phyloP scores from a whole-genome alignment of 2,797 vertebrate species.

The Mus minutoides region DNA sequence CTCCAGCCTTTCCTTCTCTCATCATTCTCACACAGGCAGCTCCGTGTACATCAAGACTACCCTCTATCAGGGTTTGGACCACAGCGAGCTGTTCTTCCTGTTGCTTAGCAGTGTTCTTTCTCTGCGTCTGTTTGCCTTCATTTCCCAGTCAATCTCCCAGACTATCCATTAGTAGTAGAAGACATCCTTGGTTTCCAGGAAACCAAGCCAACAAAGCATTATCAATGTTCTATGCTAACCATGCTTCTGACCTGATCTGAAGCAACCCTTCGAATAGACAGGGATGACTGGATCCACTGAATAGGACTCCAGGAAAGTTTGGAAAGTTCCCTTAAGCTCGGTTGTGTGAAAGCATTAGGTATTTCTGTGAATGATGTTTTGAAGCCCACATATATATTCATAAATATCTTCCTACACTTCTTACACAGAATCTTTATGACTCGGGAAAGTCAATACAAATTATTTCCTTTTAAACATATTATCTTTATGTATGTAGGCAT shows the following conservation, averaged over 20 bases:
- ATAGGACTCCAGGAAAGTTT: background rate
- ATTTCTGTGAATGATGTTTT: background rate
- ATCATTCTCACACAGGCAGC: background rate
- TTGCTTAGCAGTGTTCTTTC: background rate
- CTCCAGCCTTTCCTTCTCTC: background rate
- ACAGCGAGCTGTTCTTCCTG: background rate
- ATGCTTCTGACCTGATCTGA: background rate
- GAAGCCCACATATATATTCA: background rate
- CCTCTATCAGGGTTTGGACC: background rate
- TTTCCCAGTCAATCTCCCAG: background rate
- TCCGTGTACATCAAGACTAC: background rate
- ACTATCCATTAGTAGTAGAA: background rate
- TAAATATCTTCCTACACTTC: background rate
- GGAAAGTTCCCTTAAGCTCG: background rate
- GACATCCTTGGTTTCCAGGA: background rate
- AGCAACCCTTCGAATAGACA: background rate
- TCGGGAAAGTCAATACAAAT: background rate
- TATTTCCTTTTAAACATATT: conserved; percentile 5
- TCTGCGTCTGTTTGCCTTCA: background rate
- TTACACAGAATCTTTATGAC: background rate
- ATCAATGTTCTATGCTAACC: background rate
- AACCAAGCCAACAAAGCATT: background rate
- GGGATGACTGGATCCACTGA: background rate
- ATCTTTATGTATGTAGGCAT: background rate
- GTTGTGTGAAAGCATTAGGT: background rate